phyloP scores from a whole-genome alignment of 1,140 invertebrate species.

The Sycophaga agraensis region DNA sequence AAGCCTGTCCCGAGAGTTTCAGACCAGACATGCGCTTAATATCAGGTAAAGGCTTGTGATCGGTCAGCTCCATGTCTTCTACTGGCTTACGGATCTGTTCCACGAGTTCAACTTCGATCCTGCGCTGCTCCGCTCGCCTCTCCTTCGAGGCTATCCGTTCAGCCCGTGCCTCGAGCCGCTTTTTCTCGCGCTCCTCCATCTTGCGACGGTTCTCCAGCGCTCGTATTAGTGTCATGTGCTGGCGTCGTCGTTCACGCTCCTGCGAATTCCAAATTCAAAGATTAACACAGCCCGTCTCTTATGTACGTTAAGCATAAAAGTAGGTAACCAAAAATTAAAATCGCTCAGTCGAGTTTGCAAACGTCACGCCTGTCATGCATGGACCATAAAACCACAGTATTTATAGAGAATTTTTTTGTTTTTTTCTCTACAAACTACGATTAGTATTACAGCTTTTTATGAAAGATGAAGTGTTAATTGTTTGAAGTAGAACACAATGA shows the following conservation, averaged over 20 bases:
- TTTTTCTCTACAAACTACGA: constrained; percentile 15
- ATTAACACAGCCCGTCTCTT: too few relatives aligned
- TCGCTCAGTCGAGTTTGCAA: neutral
- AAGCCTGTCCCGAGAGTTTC: constrained; percentile 81
- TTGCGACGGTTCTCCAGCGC: constrained; percentile 82
- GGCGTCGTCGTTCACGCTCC: constrained; percentile 87
- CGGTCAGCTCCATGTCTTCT: constrained; percentile 78
- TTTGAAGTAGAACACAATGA: too few relatives aligned
- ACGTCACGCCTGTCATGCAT: constrained; percentile 17
- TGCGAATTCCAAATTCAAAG: constrained; percentile 42
- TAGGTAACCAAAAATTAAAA: too few relatives aligned
- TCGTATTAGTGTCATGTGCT: constrained; percentile 86
- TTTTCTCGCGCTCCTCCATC: constrained; percentile 85
- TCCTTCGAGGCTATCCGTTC: constrained; percentile 80
- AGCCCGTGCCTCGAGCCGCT: constrained; percentile 75
- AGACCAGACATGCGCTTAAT: constrained; percentile 79
- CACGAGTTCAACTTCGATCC: constrained; percentile 82
- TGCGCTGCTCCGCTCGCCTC: constrained; percentile 78
- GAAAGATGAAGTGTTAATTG: constrained; percentile 3
- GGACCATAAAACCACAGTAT: constrained; percentile 13
- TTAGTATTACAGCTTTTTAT: constrained; percentile 7
- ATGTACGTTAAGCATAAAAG: too few relatives aligned
- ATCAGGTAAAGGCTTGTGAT: constrained; percentile 73
- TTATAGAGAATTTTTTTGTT: too few relatives aligned
- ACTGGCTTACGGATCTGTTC: constrained; percentile 84